phyloP scores from a whole-genome alignment of 2,888 invertebrate species.

The Lutraria lutraria region DNA sequence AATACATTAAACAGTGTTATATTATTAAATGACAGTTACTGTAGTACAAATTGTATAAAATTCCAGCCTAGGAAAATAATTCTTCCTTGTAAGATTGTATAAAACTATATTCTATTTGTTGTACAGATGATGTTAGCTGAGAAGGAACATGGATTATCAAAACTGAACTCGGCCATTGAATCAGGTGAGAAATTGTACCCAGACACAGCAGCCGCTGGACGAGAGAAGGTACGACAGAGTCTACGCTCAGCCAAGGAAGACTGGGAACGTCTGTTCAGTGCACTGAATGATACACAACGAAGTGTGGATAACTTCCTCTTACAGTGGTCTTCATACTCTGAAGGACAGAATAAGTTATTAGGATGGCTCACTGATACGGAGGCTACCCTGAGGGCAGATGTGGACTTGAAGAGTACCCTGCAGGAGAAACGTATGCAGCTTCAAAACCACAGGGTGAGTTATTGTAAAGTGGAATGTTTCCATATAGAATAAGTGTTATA shows the following conservation, averaged over 20 bases:
- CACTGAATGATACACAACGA: slow-evolving; percentile 93
- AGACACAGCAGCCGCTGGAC: slow-evolving; percentile 94
- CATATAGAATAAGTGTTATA: not conserved
- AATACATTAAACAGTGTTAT: no score
- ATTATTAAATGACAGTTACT: no score
- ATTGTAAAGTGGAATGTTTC: not conserved
- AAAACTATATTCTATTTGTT: not conserved
- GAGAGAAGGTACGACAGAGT: slow-evolving; percentile 94
- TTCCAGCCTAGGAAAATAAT: no score
- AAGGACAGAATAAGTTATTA: slow-evolving; percentile 92
- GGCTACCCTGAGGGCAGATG: slow-evolving; percentile 91
- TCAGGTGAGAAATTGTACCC: slow-evolving; percentile 95
- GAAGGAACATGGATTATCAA: slow-evolving; percentile 92
- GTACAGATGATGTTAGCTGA: slow-evolving; percentile 93
- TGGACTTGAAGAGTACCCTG: slow-evolving; percentile 94
- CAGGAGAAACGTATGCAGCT: slow-evolving; percentile 96
- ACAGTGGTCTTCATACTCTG: slow-evolving; percentile 97
- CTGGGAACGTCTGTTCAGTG: slow-evolving; percentile 88
- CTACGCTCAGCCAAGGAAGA: slow-evolving; percentile 87
- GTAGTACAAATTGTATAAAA: no score
- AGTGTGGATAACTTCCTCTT: slow-evolving; percentile 94
- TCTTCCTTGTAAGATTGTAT: not conserved
- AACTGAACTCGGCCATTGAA: slow-evolving; percentile 94
- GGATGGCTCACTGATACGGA: slow-evolving; percentile 93
- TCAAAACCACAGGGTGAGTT: slow-evolving; percentile 91